Evolutionary conservation across 1,140 invertebrate species (phyloP), one percentile per base, ranked within the genome.

Genomic region (Gerris buenoi): DNA sequence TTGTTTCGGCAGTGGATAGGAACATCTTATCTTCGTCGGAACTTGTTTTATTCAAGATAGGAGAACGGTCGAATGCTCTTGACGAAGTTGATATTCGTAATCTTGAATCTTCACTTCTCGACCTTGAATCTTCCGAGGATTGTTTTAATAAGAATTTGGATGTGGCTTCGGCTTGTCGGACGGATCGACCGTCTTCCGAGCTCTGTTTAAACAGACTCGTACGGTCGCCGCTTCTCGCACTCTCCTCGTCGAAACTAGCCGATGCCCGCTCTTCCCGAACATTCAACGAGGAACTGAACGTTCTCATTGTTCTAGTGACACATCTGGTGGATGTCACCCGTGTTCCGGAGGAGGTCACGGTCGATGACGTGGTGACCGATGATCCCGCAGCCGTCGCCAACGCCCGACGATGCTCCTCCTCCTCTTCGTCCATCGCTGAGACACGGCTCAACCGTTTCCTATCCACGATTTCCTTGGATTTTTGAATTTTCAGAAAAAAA

Each of bases 1-100:
- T 46, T 10, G 33, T 46, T 46, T 46, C 33, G 18, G 33, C 33
- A 46, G 33, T 18, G 33, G 5, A 18, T 18, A 46, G 18, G 18
- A 46, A 46, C 33, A 46, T 46, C 18, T 46, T 46, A 14, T 65
- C 64, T 1, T 29, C 64, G 64, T 65, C 64, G 1, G 64, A 65
- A 23, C 64, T 29, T 22, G 27, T 65, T 26, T 65, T 65, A 13
- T 15, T 46, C 25, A 65, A 25, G 18, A 46, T 18, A 46, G 33
- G 33, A 18, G 33, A 46, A 10, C 18, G 5, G 18, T 46, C 33
- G 33, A 46, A 46, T 10, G 5, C 18, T 46, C 33, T 46, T 10
- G 33, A n/a, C n/a, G n/a, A n/a, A n/a, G n/a, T 5, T 10, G 33
- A 5, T 46, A 46, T 46, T 18, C 33, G 33, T 18, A 46, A 46